phyloP scores from a whole-genome alignment of 1,140 invertebrate species.

The Drosophila mauritiana region DNA sequence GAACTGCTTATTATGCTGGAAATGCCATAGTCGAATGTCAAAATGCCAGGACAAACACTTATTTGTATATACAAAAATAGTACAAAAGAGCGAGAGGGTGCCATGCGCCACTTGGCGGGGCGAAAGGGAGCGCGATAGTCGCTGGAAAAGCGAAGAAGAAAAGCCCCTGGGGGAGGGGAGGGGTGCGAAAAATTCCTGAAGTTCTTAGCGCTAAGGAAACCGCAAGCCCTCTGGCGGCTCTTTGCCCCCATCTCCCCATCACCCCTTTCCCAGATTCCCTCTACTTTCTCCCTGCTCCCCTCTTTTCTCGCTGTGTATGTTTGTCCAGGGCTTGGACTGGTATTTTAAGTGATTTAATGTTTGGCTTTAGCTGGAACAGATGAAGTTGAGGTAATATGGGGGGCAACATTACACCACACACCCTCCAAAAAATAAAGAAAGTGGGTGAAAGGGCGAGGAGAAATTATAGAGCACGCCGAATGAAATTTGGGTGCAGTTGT shows the following conservation, averaged over 20 bases:
- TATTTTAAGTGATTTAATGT: constrained; percentile 82
- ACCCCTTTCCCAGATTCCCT: not conserved
- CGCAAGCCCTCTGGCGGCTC: constrained; percentile 39
- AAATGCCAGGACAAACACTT: constrained; percentile 48
- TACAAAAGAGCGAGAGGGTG: constrained; percentile 10
- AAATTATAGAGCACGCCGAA: constrained; percentile 9
- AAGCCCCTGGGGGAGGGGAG: not conserved
- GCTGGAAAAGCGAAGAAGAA: not conserved
- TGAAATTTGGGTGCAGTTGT: not conserved
- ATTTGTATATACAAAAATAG: constrained; percentile 24
- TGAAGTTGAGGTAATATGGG: constrained; percentile 46
- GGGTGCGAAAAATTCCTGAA: constrained; percentile 56
- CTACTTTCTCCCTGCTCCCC: not conserved
- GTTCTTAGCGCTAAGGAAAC: constrained; percentile 63
- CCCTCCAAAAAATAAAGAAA: not conserved
- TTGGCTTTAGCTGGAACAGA: constrained; percentile 68
- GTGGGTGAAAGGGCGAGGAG: not conserved
- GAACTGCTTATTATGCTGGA: constrained; percentile 63
- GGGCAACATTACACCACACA: not conserved
- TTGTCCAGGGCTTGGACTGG: constrained; percentile 74
- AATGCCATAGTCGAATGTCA: constrained; percentile 54
- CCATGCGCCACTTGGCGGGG: not conserved
- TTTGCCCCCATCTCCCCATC: not conserved
- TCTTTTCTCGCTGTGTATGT: constrained; percentile 45
- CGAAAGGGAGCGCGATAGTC: not conserved